Evolutionary conservation across 2,888 invertebrate species (phyloP).

Genomic region (Iphiclides podalirius): DNA sequence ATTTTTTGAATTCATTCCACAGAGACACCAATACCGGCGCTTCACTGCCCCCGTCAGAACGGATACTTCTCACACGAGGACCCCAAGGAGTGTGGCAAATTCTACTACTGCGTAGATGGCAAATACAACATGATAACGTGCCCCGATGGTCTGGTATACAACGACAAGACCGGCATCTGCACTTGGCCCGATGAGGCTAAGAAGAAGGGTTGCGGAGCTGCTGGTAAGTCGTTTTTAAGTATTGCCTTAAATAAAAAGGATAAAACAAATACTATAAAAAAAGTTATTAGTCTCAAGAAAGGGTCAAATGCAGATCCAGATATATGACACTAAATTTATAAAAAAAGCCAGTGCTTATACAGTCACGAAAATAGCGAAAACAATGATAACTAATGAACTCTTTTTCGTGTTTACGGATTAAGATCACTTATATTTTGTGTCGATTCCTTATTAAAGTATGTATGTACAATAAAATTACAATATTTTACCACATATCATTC

Average conservation of each 20-base stretch:
- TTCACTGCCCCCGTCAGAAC: constrained; percentile 89
- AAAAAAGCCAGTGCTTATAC: too few species aligned
- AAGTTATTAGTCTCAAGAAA: too few species aligned
- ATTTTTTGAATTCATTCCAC: neutral
- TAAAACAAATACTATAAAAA: too few species aligned
- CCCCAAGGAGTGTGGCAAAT: constrained; percentile 88
- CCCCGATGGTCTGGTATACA: constrained; percentile 92
- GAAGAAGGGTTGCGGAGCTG: constrained; percentile 90
- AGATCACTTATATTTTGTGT: too few species aligned
- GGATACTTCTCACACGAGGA: constrained; percentile 94
- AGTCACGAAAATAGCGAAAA: too few species aligned
- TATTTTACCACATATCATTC: too few species aligned
- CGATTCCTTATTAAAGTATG: too few species aligned
- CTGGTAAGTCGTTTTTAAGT: constrained; percentile 72
- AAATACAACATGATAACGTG: constrained; percentile 94
- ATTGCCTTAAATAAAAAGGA: neutral
- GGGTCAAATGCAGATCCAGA: too few species aligned
- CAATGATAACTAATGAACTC: too few species aligned
- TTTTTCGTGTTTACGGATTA: too few species aligned
- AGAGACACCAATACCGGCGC: constrained; percentile 71
- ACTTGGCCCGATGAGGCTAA: constrained; percentile 96
- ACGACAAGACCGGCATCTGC: constrained; percentile 93
- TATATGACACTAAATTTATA: too few species aligned
- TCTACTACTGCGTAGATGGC: constrained; percentile 94
- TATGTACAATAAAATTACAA: too few species aligned